Percentiles rank a stretch among this genome's conserved stretches.
These are phyloP conservation scores for Lonchura striata DNA, from an alignment of 2,113 vertebrate genomes.

Conservation along the genomic window DNA sequence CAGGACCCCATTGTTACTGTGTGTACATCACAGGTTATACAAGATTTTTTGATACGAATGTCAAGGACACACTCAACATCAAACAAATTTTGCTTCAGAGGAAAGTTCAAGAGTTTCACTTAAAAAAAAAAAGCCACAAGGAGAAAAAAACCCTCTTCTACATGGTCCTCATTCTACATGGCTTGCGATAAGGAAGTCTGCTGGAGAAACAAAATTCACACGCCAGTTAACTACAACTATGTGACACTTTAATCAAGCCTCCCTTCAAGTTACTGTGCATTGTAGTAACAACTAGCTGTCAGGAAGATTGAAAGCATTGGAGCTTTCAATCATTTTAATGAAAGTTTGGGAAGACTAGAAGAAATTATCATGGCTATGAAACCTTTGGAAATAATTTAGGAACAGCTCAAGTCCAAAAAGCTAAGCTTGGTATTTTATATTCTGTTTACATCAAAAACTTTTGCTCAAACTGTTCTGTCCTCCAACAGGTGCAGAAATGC, in stretches of 20 bases:
- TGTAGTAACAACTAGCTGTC: background rate
- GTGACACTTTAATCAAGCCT: background rate
- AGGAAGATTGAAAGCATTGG: background rate
- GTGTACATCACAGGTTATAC: background rate
- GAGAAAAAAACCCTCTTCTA: background rate
- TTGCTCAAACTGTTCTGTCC: background rate
- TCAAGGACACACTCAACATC: background rate
- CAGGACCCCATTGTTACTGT: background rate
- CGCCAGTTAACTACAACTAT: background rate
- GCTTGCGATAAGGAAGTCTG: background rate
- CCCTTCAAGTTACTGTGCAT: background rate
- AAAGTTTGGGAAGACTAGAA: background rate
- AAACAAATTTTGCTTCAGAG: background rate
- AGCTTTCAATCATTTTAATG: background rate
- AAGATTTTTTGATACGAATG: background rate
- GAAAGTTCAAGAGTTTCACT: background rate
- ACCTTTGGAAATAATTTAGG: background rate
- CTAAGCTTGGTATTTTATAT: background rate
- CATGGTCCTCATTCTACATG: background rate
- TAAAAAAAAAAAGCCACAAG: background rate
- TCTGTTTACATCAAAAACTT: background rate
- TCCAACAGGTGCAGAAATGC: background rate
- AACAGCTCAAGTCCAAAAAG: background rate
- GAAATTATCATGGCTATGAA: background rate
- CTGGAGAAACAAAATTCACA: constrained; percentile 17